These are phyloP conservation scores for Scaptomyza reducta DNA, from an alignment of 2,888 invertebrate species.

Conservation along the genomic window DNA sequence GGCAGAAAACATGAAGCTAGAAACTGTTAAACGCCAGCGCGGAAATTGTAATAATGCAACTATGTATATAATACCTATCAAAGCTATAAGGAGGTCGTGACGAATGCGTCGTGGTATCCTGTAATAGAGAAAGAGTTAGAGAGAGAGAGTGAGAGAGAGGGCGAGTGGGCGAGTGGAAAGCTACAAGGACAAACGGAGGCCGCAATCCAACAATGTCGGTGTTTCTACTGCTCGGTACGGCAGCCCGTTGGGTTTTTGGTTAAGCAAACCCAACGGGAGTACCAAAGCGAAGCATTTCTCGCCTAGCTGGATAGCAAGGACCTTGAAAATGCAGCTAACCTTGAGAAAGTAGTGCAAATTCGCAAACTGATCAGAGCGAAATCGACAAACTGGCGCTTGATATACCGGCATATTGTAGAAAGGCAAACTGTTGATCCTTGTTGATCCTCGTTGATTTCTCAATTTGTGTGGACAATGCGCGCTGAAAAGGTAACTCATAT, in stretches of 20 bases:
- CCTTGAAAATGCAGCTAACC: constrained; percentile 2
- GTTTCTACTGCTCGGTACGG: constrained; percentile 71
- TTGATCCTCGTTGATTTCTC: constrained; percentile 59
- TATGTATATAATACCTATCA: constrained; percentile 18
- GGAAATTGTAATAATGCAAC: constrained; percentile 53
- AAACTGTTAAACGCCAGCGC: constrained; percentile 72
- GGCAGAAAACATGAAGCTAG: constrained; percentile 23
- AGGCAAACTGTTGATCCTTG: neutral
- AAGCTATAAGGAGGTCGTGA: constrained; percentile 47
- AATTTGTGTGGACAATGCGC: constrained; percentile 63
- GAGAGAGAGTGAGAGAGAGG: no score
- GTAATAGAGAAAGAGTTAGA: neutral
- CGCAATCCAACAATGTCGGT: constrained; percentile 61
- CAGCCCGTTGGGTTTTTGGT: constrained; percentile 67
- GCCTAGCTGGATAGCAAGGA: constrained; percentile 55
- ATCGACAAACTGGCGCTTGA: neutral
- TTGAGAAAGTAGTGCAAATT: neutral
- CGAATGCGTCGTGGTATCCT: constrained; percentile 51
- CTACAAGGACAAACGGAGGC: constrained; percentile 75
- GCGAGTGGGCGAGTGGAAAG: neutral
- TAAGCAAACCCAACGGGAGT: constrained; percentile 71
- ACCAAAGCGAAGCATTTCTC: constrained; percentile 43
- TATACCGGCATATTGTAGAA: neutral
- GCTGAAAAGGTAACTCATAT: constrained; percentile 70
- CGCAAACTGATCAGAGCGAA: neutral